Base-by-base conservation (phyloP, 2,888 invertebrate genomes). In the Oasisia sp. region DNA sequence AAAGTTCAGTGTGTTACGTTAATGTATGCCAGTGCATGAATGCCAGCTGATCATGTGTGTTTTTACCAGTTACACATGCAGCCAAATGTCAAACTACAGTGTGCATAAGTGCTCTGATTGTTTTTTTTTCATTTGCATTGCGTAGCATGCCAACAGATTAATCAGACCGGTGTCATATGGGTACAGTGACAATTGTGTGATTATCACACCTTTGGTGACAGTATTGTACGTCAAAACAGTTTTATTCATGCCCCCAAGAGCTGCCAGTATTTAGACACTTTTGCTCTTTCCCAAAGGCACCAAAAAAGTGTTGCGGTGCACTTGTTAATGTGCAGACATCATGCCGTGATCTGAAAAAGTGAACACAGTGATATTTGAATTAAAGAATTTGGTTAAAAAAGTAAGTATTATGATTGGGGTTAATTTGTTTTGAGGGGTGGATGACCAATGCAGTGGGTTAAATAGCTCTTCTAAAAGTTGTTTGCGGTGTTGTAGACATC, bases 71-170 rank as follows among this genome's bases (percentile, higher is more conserved):
- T 14, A 74, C 27, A 5, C 74, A 27, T 19, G 27, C 74, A 74
- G 27, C n/a, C 74, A 74, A 74, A 74, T 74, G 74, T 74, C 74
- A 74, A 74, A 74, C 74, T 74, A 74, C 74, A 74, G 74, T 74
- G 74, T 74, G 27, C 74, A 27, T 56, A 56, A 56, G 56, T 14
- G 19, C 56, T 56, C 74, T 74, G n/a, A 27, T 74, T 27, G 27
- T 74, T 74, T 56, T 56, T 74, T 74, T 74, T 27, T 74, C n/a
- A 74, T 74, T 74, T 74, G 27, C 74, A 4, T 74, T 74, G 74
- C 74, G 27, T 74, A 74, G 74, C 74, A 50, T 1, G 27, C 27
- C 27, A 27, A 74, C 74, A 74, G 74, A n/a, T 27, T 74, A n/a
- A 74, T 74, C 74, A 74, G 74, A 74, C 74, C 7, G 7, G n/a